Percentiles rank a stretch among this genome's conserved stretches.
Conservation (phyloP, 2,888 invertebrate genomes). For the Gari tellinella region DNA sequence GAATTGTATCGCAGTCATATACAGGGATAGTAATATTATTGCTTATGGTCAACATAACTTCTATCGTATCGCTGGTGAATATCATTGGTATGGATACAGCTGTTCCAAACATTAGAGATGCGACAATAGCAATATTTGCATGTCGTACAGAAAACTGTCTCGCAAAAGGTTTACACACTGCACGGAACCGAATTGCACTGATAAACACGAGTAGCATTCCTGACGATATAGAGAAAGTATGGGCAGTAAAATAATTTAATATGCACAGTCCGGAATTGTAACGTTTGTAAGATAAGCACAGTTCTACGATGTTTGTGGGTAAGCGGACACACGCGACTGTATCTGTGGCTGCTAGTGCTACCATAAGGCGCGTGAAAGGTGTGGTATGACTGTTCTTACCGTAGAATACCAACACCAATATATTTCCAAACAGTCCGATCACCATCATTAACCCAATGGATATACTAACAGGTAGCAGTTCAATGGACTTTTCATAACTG, state of each 20-base stretch:
- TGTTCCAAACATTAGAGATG: not conserved
- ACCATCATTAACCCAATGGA: not conserved
- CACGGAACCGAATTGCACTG: conserved; percentile 1
- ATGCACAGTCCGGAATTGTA: not conserved
- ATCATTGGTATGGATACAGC: not conserved
- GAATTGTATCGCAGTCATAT: too few species aligned
- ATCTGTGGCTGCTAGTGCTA: not conserved
- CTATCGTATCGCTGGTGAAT: not conserved
- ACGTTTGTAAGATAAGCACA: not conserved
- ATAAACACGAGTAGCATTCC: not conserved
- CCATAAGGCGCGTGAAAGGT: not conserved
- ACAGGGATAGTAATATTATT: too few species aligned
- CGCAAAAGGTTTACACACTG: conserved; percentile 1
- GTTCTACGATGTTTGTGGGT: not conserved
- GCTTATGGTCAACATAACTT: not conserved
- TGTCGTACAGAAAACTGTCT: not conserved
- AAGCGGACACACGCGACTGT: not conserved
- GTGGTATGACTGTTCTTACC: not conserved
- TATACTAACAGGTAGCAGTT: not conserved
- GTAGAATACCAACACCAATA: conserved; percentile 1
- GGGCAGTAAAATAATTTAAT: not conserved
- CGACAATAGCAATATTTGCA: not conserved
- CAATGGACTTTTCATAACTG: not conserved
- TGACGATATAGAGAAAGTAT: not conserved
- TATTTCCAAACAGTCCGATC: not conserved